Base-by-base conservation (phyloP, 2,113 vertebrate species). In the Zapornia atra region DNA sequence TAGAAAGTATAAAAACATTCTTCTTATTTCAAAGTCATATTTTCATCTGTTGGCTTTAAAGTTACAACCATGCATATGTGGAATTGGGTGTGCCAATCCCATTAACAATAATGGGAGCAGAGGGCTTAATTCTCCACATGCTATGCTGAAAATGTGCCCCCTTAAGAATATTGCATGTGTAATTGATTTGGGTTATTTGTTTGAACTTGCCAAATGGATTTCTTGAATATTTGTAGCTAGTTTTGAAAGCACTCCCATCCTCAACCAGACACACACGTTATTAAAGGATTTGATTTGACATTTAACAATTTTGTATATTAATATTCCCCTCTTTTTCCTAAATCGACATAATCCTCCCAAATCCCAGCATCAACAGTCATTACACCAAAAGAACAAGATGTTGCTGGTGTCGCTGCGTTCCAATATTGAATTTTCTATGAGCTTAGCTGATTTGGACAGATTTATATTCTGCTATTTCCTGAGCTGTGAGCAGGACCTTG, bases 291-390 rank as follows among this genome's bases (percentile, higher is more conserved):
- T 97, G 77, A 96, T 97, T 97, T 98, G 98, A 97, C 97, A 97
- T 97, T 98, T 97, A 98, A 98, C 97, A 97, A 98, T 98, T 98
- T 96, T 98, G 94, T 98, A 95, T 97, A 98, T 98, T 98, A 98
- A 98, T 98, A 98, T 98, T 97, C 92, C 86, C 91, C 77, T 97
- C 96, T 97, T 97, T 97, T 96, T 92, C 96, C 96, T 97, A 98
- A 98, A 98, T 97, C 44, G 8, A 94, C 95, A 86, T 97, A 98
- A 98, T 97, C 96, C 97, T 6, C 90, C 96, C 96, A 98, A 98
- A 98, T 97, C 97, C 97, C 59, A 96, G 94, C 97, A 98, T 96
- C 97, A 97, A 92, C 97, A 98, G 96, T 96, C 97, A 97, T 98
- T 97, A 97, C 95, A 96, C 97, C 92, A 46, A 89, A 96, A 97